Conservation (phyloP, 1,140 invertebrate genomes). For the Drosophila bocqueti region DNA sequence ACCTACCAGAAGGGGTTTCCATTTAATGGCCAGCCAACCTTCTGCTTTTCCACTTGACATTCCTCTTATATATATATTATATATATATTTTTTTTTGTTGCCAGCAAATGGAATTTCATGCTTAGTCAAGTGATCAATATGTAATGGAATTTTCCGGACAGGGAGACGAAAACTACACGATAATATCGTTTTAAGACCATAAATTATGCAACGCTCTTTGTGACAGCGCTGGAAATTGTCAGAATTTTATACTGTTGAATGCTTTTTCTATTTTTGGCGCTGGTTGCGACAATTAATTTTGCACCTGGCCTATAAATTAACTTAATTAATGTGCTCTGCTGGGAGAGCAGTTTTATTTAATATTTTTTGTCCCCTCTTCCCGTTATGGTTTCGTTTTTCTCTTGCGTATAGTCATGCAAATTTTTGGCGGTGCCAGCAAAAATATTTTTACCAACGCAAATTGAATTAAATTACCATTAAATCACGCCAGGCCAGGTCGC, state of each 20-base stretch:
- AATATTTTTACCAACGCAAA: slow-evolving; percentile 26
- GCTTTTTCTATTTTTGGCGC: slow-evolving; percentile 17
- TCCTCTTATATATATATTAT: background rate
- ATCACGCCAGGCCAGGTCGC: background rate
- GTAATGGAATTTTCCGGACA: slow-evolving; percentile 35
- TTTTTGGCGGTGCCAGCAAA: background rate
- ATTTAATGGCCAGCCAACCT: slow-evolving; percentile 35
- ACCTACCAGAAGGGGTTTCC: slow-evolving; percentile 44
- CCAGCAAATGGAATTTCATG: slow-evolving; percentile 42
- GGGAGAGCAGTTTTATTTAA: slow-evolving; percentile 34
- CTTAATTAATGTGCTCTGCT: slow-evolving; percentile 30
- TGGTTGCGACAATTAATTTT: slow-evolving; percentile 23
- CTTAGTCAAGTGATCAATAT: slow-evolving; percentile 42
- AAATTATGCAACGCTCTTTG: slow-evolving; percentile 43
- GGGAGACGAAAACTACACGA: slow-evolving; percentile 11
- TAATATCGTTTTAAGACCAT: slow-evolving; percentile 24
- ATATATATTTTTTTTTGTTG: slow-evolving; percentile 3
- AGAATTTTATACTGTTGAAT: slow-evolving; percentile 25
- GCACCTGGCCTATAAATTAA: slow-evolving; percentile 47
- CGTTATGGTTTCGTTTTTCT: background rate
- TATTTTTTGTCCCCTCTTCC: slow-evolving; percentile 16
- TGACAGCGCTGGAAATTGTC: slow-evolving; percentile 17
- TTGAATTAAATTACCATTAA: slow-evolving; percentile 18
- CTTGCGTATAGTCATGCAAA: slow-evolving; percentile 11
- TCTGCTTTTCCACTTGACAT: slow-evolving; percentile 40